These are phyloP conservation scores for pig (Sus scrofa) DNA, from an alignment of 2,113 vertebrate genomes.

Conservation along the genomic window DNA sequence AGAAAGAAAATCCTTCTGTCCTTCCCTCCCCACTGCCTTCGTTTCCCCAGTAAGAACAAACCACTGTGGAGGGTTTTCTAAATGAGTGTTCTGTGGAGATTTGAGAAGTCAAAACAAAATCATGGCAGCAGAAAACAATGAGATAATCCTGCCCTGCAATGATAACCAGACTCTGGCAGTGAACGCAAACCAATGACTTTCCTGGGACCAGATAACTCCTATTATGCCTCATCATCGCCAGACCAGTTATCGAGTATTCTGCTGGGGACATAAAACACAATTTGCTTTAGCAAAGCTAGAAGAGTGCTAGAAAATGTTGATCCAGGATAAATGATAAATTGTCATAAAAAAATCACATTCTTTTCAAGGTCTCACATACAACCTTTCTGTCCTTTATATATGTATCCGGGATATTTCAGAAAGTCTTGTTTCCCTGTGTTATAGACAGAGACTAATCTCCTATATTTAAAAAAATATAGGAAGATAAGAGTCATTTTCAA, in stretches of 20 bases:
- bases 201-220: not conserved
- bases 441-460: constrained; percentile 12
- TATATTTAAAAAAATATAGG: constrained; percentile 41
- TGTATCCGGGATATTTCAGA: not conserved
- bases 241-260: not conserved
- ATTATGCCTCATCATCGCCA: not conserved
- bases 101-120: constrained; percentile 3
- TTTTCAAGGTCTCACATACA: not conserved
- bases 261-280: not conserved
- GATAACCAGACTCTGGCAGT: not conserved
- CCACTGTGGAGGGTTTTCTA: not conserved
- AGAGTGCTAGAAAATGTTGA: not conserved
- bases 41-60: not conserved
- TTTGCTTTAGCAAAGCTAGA: not conserved
- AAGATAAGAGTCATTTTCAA: constrained; percentile 19
- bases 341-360: not conserved
- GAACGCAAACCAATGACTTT: not conserved
- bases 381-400: not conserved
- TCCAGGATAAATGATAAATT: not conserved
- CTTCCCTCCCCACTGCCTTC: not conserved
- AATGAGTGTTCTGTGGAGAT: not conserved
- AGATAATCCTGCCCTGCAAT: constrained; percentile 40
- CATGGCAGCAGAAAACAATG: not conserved
- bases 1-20: not conserved
- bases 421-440: not conserved